Conservation (phyloP, 2,797 vertebrate species). For the Phrynocephalus forsythii region DNA sequence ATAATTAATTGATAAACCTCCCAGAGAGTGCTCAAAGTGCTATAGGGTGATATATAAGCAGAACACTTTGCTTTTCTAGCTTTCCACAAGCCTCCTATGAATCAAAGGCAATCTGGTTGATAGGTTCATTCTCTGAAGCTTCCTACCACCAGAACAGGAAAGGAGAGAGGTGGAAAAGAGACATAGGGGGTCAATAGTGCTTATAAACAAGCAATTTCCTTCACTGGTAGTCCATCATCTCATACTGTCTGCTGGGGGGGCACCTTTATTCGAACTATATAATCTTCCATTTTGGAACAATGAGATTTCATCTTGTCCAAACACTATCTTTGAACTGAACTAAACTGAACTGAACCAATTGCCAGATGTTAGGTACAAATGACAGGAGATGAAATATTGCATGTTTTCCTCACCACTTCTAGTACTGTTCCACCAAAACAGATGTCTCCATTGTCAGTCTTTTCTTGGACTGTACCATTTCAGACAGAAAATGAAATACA, state of each 20-base stretch:
- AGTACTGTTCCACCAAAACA: background rate
- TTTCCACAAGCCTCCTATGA: background rate
- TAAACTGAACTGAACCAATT: background rate
- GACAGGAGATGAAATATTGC: background rate
- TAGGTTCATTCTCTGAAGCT: background rate
- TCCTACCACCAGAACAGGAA: conserved; percentile 5
- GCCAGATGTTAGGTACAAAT: background rate
- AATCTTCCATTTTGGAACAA: background rate
- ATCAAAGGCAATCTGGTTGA: background rate
- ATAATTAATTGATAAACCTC: too few species aligned
- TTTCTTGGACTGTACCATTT: background rate
- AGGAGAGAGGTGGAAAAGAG: background rate
- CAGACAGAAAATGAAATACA: background rate
- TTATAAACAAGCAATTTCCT: background rate
- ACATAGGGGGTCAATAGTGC: background rate
- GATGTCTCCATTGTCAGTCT: background rate
- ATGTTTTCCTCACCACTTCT: background rate
- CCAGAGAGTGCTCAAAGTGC: too few species aligned
- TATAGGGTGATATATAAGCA: too few species aligned
- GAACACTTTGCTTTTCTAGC: too few species aligned
- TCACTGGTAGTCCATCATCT: background rate
- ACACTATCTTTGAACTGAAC: background rate
- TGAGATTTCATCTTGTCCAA: background rate
- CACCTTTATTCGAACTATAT: background rate
- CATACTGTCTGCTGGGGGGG: background rate